These are phyloP conservation scores for Bombyx huttoni DNA, from an alignment of 2,888 invertebrate species.

Conservation along the genomic window DNA sequence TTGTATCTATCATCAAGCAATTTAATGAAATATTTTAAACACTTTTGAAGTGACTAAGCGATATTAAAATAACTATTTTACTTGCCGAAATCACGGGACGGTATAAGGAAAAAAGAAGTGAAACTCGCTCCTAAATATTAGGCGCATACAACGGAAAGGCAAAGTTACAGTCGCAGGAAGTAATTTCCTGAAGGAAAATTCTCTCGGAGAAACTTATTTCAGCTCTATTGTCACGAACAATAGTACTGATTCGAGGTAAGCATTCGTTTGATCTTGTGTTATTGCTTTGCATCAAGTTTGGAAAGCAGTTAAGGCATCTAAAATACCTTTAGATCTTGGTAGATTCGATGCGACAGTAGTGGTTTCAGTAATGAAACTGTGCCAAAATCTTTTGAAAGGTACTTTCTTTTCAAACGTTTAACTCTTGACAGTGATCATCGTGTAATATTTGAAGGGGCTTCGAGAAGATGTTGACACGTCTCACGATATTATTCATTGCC, in stretches of 20 bases:
- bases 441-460: too few relatives aligned
- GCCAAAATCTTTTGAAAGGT: too few relatives aligned
- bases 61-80: neutral
- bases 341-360: too few relatives aligned
- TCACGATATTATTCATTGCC: too few relatives aligned
- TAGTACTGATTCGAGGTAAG: constrained; percentile 47
- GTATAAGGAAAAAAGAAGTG: neutral
- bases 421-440: too few relatives aligned
- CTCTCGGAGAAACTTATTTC: constrained; percentile 52
- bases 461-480: too few relatives aligned
- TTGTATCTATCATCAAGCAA: too few relatives aligned
- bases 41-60: neutral
- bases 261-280: constrained; percentile 11
- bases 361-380: too few relatives aligned
- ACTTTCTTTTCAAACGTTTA: too few relatives aligned
- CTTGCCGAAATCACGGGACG: neutral
- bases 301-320: neutral
- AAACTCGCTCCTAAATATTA: constrained; percentile 1
- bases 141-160: constrained; percentile 1
- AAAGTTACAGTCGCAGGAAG: constrained; percentile 13
- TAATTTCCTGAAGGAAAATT: constrained; percentile 52
- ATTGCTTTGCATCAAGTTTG: neutral
- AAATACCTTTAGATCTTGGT: too few relatives aligned
- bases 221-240: constrained; percentile 55
- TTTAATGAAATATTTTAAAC: too few relatives aligned